Conservation (phyloP, 37 sponge, comb jelly and placozoan genomes). For the Hexactinellida sp. region DNA sequence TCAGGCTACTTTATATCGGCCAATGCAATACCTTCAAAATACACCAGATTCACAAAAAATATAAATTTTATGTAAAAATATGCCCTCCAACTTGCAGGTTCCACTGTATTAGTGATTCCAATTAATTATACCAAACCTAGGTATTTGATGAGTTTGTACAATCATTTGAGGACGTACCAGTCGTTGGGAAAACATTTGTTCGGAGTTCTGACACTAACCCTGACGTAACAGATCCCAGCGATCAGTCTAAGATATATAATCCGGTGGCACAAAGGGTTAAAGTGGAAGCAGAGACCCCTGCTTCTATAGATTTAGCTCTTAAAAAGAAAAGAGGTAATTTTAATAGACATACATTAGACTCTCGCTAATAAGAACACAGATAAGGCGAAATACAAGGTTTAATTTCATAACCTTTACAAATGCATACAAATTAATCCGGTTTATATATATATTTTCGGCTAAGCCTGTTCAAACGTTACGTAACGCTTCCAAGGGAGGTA, state of each 20-base stretch:
- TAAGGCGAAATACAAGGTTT: too few relatives aligned
- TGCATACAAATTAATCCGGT: too few relatives aligned
- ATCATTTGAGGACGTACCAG: constrained; percentile 55
- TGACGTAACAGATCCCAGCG: constrained; percentile 10
- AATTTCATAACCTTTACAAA: too few relatives aligned
- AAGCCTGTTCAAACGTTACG: too few relatives aligned
- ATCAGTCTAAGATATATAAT: constrained; percentile 7
- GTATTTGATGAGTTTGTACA: constrained; percentile 90
- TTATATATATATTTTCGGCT: too few relatives aligned
- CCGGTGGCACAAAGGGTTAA: not conserved
- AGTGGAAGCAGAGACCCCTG: not conserved
- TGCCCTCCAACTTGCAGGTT: not conserved
- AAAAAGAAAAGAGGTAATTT: not conserved
- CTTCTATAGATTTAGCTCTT: not conserved
- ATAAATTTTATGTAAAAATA: too few relatives aligned
- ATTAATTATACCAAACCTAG: constrained; percentile 24
- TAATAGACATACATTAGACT: too few relatives aligned
- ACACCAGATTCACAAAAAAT: too few relatives aligned
- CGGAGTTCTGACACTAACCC: constrained; percentile 74
- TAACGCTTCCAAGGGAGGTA: too few relatives aligned
- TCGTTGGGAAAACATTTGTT: constrained; percentile 72
- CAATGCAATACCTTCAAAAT: too few relatives aligned
- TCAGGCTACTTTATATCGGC: too few relatives aligned
- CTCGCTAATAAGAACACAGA: too few relatives aligned
- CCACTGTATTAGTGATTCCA: not conserved